Conservation (phyloP, 2,113 vertebrate species). For the Dermatemys mawii region DNA sequence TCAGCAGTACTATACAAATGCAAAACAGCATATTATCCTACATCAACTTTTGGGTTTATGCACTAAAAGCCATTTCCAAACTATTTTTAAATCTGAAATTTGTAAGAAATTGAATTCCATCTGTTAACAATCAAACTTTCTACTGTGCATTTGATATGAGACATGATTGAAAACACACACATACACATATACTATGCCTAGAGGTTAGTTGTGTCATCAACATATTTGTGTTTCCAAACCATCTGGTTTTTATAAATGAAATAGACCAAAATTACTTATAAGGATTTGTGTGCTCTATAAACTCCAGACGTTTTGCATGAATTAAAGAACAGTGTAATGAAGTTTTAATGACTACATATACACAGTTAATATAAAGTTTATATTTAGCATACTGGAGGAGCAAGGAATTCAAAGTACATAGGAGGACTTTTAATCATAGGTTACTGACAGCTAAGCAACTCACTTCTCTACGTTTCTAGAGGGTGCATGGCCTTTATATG, state of each 20-base stretch:
- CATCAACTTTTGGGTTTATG: fast-evolving
- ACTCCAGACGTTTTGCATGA: conserved; percentile 59
- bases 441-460: conserved; percentile 49
- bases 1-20: neutral
- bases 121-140: neutral
- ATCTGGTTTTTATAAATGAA: conserved; percentile 67
- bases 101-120: neutral
- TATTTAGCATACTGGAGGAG: conserved; percentile 32
- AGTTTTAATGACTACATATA: conserved; percentile 58
- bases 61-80: neutral
- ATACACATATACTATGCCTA: neutral
- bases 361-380: conserved; percentile 49
- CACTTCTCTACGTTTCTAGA: conserved; percentile 19
- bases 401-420: neutral
- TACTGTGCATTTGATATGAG: neutral
- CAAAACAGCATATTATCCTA: neutral
- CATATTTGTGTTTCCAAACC: conserved; percentile 3
- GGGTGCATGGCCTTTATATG: neutral
- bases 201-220: conserved; percentile 3
- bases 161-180: neutral
- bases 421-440: conserved; percentile 20
- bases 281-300: conserved; percentile 50
- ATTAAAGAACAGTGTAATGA: conserved; percentile 66
- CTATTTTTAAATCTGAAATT: neutral
- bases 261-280: conserved; percentile 59